Base-by-base conservation (phyloP, 2,113 vertebrate genomes). In the Rhadina sibilatrix region DNA sequence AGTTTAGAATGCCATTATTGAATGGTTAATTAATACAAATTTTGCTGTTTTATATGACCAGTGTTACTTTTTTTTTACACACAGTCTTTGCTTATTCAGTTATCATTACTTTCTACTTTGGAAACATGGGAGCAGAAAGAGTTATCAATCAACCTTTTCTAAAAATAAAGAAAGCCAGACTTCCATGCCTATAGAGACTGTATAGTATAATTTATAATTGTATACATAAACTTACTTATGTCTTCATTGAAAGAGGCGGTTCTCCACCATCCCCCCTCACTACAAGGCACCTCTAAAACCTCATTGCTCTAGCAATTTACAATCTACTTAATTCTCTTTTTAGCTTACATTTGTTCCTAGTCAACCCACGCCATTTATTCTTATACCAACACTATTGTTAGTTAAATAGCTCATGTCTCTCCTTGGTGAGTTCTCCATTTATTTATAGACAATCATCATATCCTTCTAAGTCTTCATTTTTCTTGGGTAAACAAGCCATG, bases 381-480 rank as follows among this genome's bases (percentile, higher is more conserved):
- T 72, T 93, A 37, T 72, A 42, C 47, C 53, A 91, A 25, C n/a
- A 79, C 7, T 42, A 24, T 22, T 60, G 27, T 57, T 93, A 82
- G 15, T 71, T 87, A 82, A 94, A 79, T 68, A 90, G 21, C 25
- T 93, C 14, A n/a, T 83, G 31, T 76, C 16, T 72, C 25, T 88
- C 44, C 44, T 69, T 69, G 28, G 52, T 90, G 66, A 93, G 33
- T 65, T 94, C 18, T 95, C 14, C 44, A 65, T 95, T 91, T 90
- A 83, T 90, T 87, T 90, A 61, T 76, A 83, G 49, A 46, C 28
- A 94, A 42, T 20, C 21, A 93, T 82, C 84, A 70, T 88, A 88
- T 64, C 28, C 13, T 85, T 93, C 70, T 83, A 75, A 87, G 49
- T 85, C 49, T 80, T 93, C n/a, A 42, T 93, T 95, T 86, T 95